Conservation (phyloP, 2,888 invertebrate genomes). For the Lycocerus yunnanus region DNA sequence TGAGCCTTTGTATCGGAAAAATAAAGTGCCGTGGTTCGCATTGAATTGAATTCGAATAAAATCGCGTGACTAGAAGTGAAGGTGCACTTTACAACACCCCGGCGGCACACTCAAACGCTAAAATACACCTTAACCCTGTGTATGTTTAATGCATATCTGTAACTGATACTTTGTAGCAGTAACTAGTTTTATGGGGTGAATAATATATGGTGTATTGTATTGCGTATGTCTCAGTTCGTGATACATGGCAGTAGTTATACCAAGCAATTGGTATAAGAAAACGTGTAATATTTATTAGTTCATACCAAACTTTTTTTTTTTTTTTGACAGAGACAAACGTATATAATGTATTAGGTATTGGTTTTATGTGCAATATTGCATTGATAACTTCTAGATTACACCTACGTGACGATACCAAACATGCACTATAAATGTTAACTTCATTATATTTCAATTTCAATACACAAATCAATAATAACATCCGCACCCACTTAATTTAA, state of each 20-base stretch:
- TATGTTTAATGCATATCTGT: constrained; percentile 40
- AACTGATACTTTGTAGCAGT: constrained; percentile 44
- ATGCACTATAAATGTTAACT: not conserved
- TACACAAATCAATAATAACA: not conserved
- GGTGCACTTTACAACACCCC: constrained; percentile 50
- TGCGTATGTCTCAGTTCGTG: constrained; percentile 49
- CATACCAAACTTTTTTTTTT: constrained; percentile 29
- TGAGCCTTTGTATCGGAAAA: not conserved
- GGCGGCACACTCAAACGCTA: constrained; percentile 49
- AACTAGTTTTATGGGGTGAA: constrained; percentile 54
- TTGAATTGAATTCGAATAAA: constrained; percentile 50
- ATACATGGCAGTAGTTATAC: constrained; percentile 52
- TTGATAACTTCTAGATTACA: not conserved
- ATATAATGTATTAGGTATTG: constrained; percentile 10
- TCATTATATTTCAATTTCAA: not conserved
- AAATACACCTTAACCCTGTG: constrained; percentile 40
- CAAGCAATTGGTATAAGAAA: constrained; percentile 48
- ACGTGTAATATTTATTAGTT: constrained; percentile 48
- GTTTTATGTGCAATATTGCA: not conserved
- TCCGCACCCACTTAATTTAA: not conserved
- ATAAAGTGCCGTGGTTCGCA: constrained; percentile 1
- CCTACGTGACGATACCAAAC: not conserved
- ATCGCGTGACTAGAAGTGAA: constrained; percentile 46
- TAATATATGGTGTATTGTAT: constrained; percentile 54
- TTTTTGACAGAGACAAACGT: constrained; percentile 17